Evolutionary conservation across 2,888 invertebrate species (phyloP).

Genomic region (Erebia aethiops): DNA sequence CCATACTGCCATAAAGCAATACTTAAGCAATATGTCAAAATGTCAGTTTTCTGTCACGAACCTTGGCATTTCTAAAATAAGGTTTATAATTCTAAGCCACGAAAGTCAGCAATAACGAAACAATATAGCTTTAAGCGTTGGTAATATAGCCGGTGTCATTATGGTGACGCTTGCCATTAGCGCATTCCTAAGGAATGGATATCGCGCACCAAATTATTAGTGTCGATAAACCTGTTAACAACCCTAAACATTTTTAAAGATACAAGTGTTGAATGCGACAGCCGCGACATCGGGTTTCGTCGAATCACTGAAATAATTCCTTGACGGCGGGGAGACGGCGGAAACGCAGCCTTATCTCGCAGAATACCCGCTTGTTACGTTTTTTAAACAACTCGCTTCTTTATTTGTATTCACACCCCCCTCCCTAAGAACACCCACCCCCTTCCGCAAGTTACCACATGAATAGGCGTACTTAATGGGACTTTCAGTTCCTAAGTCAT

Average conservation of each 20-base stretch:
- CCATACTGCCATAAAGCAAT: no score
- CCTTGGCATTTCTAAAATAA: no score
- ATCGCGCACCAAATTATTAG: neutral
- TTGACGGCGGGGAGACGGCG: constrained; percentile 66
- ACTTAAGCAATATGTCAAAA: no score
- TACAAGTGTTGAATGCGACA: constrained; percentile 78
- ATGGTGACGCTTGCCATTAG: no score
- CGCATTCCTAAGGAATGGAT: neutral
- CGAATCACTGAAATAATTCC: constrained; percentile 81
- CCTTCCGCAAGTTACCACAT: constrained; percentile 72
- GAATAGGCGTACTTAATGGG: constrained; percentile 81
- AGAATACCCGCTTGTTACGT: constrained; percentile 80
- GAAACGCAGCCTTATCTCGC: constrained; percentile 81
- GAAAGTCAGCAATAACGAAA: no score
- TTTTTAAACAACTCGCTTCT: constrained; percentile 82
- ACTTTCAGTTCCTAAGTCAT: constrained; percentile 83
- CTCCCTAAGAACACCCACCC: constrained; percentile 48
- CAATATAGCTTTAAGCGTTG: no score
- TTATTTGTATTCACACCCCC: constrained; percentile 76
- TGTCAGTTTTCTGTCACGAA: no score
- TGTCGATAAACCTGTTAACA: constrained; percentile 43
- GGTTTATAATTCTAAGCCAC: no score
- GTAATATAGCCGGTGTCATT: no score
- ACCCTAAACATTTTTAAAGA: constrained; percentile 77
- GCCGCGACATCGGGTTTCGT: constrained; percentile 76